Conservation (phyloP, 1,140 invertebrate species). For the Pomacea maculata region DNA sequence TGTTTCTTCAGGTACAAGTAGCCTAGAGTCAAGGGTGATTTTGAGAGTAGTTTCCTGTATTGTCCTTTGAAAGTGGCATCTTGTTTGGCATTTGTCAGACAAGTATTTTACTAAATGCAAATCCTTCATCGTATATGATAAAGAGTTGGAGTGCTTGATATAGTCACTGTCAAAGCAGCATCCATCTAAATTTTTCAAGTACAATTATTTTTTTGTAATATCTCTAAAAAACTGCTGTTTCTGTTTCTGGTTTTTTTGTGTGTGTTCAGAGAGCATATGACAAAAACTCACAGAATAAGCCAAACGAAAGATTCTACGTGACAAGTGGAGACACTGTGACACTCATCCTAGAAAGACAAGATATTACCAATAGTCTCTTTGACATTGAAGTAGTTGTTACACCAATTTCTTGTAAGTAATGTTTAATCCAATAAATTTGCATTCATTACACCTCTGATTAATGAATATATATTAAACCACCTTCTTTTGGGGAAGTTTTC, state of each 20-base stretch:
- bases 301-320: conserved; percentile 11
- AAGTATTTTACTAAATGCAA: too few relatives aligned
- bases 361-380: conserved; percentile 20
- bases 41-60: neutral
- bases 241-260: neutral
- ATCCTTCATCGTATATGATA: too few relatives aligned
- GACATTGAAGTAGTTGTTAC: conserved; percentile 34
- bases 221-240: neutral
- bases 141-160: neutral
- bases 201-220: too few relatives aligned
- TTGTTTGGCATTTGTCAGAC: neutral
- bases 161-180: neutral
- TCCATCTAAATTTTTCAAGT: too few relatives aligned
- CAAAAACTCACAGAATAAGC: conserved; percentile 15
- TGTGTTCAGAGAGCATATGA: conserved; percentile 31
- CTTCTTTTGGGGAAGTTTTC: neutral
- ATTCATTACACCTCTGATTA: too few relatives aligned
- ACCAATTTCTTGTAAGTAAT: conserved; percentile 29
- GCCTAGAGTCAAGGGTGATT: neutral
- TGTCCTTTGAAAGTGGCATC: neutral
- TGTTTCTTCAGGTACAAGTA: neutral
- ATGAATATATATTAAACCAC: too few relatives aligned
- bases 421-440: neutral
- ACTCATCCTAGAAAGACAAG: conserved; percentile 22
- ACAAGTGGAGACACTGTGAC: conserved; percentile 30